Conservation (phyloP, 2,113 vertebrate species). For the Bambusicola thoracicus region DNA sequence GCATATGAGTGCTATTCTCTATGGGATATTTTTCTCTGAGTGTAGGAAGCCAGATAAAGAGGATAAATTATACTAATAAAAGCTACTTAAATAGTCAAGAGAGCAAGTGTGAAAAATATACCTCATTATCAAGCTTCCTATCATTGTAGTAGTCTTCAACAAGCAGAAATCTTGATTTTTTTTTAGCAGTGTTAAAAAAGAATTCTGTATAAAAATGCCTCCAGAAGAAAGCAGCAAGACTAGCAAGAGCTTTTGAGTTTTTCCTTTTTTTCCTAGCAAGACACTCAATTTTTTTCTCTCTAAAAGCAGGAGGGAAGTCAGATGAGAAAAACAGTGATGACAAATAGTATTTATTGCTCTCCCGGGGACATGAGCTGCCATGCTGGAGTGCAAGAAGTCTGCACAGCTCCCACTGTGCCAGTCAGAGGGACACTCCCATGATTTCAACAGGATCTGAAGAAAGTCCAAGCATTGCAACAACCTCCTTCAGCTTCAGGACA, state of each 20-base stretch:
- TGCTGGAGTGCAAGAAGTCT: background rate
- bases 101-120: background rate
- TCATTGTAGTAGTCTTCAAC: background rate
- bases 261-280: background rate
- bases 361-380: background rate
- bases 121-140: background rate
- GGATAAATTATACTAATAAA: background rate
- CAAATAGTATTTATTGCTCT: background rate
- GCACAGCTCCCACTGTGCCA: rapidly evolving
- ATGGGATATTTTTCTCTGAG: background rate
- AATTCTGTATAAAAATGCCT: background rate
- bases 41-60: background rate
- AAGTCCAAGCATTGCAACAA: background rate
- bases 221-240: background rate
- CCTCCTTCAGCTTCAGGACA: background rate
- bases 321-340: background rate
- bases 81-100: background rate
- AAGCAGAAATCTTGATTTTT: background rate
- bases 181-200: background rate
- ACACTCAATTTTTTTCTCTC: rapidly evolving
- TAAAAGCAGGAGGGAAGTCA: background rate
- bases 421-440: background rate
- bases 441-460: background rate
- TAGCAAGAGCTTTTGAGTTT: background rate
- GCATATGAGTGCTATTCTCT: background rate